Conservation (phyloP, 1,140 invertebrate species). For the Carcinoscorpius rotundicauda region DNA sequence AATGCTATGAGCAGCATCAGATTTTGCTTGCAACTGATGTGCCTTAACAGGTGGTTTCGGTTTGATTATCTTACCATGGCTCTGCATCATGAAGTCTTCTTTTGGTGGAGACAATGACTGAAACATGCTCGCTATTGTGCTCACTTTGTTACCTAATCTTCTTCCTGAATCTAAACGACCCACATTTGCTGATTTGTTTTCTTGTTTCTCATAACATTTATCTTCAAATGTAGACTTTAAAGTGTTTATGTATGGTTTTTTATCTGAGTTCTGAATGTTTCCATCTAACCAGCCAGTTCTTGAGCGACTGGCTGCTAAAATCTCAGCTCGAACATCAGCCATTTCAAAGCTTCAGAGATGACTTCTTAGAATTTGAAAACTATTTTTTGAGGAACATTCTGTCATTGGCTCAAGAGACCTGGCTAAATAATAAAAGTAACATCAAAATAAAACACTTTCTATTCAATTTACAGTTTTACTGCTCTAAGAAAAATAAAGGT, state of each 20-base stretch:
- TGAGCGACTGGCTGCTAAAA: slow-evolving; percentile 27
- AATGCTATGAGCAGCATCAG: too few species aligned
- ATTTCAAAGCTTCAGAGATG: slow-evolving; percentile 3
- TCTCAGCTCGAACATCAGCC: slow-evolving; percentile 35
- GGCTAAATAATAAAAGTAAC: too few species aligned
- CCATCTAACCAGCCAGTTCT: slow-evolving; percentile 26
- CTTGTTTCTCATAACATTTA: slow-evolving; percentile 43
- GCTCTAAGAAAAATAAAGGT: too few species aligned
- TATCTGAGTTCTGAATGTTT: slow-evolving; percentile 11
- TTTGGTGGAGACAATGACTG: slow-evolving; percentile 19
- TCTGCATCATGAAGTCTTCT: neutral
- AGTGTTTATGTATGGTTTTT: slow-evolving; percentile 18
- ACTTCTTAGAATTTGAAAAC: too few species aligned
- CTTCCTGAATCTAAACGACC: slow-evolving; percentile 15
- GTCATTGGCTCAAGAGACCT: too few species aligned
- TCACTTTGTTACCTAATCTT: slow-evolving; percentile 25
- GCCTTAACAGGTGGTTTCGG: too few species aligned
- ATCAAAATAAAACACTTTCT: too few species aligned
- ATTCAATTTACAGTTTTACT: too few species aligned
- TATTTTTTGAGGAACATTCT: too few species aligned
- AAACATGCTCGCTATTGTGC: slow-evolving; percentile 24
- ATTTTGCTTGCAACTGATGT: too few species aligned
- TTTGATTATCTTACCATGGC: too few species aligned
- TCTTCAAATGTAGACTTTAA: slow-evolving; percentile 23
- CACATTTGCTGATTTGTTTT: slow-evolving; percentile 30